Evolutionary conservation across 2,113 vertebrate species (phyloP), one percentile per base, ranked within the genome.

Genomic region (Tinamus guttatus): DNA sequence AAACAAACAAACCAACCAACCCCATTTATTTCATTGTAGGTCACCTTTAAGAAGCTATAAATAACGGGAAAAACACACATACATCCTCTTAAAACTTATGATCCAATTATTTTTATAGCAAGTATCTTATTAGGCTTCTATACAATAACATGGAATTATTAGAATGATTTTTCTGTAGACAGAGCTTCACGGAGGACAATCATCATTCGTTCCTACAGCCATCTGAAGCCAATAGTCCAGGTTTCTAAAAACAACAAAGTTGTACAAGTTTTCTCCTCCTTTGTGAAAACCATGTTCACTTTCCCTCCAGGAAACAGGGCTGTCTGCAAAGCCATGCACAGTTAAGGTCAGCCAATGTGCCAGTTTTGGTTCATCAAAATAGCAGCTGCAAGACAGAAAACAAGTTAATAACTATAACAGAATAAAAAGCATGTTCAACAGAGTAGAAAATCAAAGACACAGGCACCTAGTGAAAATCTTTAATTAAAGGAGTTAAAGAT

Each of bases 211-310:
- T 24, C 99, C 99, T 19, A 98, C 97, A n/a, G 98, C 98, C 98
- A 99, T 98, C 85, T 99, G 98, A 51, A 99, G 97, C 98, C 98
- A 99, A 91, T 99, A 99, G 95, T 98, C 98, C 76, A 98, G 97
- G 91, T 99, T 98, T 6, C 94, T 98, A 85, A 99, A 99, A 96
- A 99, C 95, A 41, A 99, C 97, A 13, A 99, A 98, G 75, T 97
- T 99, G 98, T 99, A 99, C 68, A 99, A 97, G 90, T 99, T 98
- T 54, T 99, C 99, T 76, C 99, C 99, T 69, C 99, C 98, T 70
- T 96, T 98, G 69, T 98, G 97, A 94, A 98, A 98, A 8, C 99
- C 98, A 25, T 99, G 99, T 76, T 99, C 99, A 3, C 30, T 96
- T 59, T 97, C 97, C 76, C 97, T 98, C 99, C 99, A 99, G 1